Evolutionary conservation across 2,888 invertebrate species (phyloP), one percentile per base, ranked within the genome.

Genomic region (Mamestra brassicae): DNA sequence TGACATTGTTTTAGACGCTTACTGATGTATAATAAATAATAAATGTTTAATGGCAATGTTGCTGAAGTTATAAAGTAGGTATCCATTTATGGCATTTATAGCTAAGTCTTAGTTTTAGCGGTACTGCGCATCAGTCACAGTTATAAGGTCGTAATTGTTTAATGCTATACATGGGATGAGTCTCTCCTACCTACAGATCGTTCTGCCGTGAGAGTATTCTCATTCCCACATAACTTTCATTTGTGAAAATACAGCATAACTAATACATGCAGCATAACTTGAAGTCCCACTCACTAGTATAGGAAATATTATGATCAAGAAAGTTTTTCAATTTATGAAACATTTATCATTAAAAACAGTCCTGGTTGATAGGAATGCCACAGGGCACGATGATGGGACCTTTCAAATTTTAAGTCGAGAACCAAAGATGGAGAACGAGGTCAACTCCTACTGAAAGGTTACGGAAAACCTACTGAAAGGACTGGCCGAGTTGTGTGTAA

Each of bases 41-140:
- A 78, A 75, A 67, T 58, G 13, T 63, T 78, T 78, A 81, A 75
- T 63, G 47, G 57, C 62, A 63, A 66, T 80, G 75, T 45, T 45
- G 5, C 38, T 57, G 45, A 63, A 81, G 77, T 17, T 68, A 76
- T 65, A 76, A 45, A 65, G 55, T n/a, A n/a, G n/a, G n/a, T 55
- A 61, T 54, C 57, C 57, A 1, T 63, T 54, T n/a, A 62, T 5
- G 70, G 65, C 17, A 66, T 78, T 80, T 52, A 52, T 34, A 52
- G 52, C 11, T 36, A 55, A 52, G 17, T 65, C 13, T 74, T 42
- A 42, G n/a, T 36, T 72, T 72, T 50, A 72, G 54, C 5, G 71
- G 54, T 58, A 42, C 15, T 36, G 15, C 34, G 38, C 54, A 7
- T 60, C 26, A 52, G n/a, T 52, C 65, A 80, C 64, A 57, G 50